These are phyloP conservation scores for Euclidia mi DNA, from an alignment of 2,888 invertebrate genomes.

Conservation along the genomic window DNA sequence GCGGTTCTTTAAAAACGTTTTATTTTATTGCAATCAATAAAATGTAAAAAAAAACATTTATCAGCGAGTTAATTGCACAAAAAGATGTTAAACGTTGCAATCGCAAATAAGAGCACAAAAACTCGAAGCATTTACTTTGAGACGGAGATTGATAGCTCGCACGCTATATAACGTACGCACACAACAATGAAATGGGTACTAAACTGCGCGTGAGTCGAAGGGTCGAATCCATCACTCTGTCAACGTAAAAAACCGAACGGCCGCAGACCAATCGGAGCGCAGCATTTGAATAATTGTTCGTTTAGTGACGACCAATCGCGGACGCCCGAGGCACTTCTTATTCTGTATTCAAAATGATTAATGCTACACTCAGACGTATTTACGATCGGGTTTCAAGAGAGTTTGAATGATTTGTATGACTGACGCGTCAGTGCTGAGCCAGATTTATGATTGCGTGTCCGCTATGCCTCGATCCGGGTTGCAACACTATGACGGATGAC, in stretches of 20 bases:
- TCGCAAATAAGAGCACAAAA: conserved; percentile 56
- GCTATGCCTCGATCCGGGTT: conserved; percentile 66
- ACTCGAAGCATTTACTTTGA: conserved; percentile 63
- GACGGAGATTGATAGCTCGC: conserved; percentile 67
- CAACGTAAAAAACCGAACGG: conserved; percentile 81
- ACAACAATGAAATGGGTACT: conserved; percentile 67
- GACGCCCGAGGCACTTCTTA: conserved; percentile 79
- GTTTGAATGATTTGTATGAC: conserved; percentile 86
- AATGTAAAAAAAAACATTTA: conserved; percentile 49
- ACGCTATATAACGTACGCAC: conserved; percentile 67
- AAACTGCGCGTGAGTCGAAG: conserved; percentile 85
- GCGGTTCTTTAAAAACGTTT: conserved; percentile 42
- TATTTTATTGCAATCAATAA: conserved; percentile 50
- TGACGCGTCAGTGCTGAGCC: conserved; percentile 73
- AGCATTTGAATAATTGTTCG: conserved; percentile 89
- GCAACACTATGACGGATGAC: conserved; percentile 72
- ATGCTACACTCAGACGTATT: conserved; percentile 80
- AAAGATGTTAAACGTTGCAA: conserved; percentile 53
- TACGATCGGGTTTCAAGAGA: conserved; percentile 79
- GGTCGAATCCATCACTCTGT: conserved; percentile 87
- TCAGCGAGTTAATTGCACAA: conserved; percentile 56
- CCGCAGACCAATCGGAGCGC: conserved; percentile 77
- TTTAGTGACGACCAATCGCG: conserved; percentile 82
- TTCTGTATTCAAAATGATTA: conserved; percentile 84
- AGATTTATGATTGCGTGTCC: conserved; percentile 84